phyloP scores from a whole-genome alignment of 2,797 vertebrate genomes.

The Apogon hyalosoma region DNA sequence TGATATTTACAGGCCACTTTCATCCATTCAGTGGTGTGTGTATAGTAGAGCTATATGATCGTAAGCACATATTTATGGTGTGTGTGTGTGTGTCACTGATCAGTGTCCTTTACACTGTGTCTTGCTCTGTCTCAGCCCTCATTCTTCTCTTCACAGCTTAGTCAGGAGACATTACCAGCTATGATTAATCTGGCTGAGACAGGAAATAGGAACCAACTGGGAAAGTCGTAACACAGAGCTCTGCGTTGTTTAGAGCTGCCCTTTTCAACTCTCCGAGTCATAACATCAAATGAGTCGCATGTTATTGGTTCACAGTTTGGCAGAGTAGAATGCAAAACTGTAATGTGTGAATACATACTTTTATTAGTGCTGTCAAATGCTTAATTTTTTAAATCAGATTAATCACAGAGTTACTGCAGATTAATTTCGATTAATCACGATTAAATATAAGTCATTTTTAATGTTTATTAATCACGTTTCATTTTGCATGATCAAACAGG shows the following conservation, averaged over 20 bases:
- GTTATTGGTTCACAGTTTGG: too few species aligned
- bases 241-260: not conserved
- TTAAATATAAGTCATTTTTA: too few species aligned
- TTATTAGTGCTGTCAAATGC: too few species aligned
- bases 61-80: constrained; percentile 33
- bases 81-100: constrained; percentile 35
- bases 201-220: not conserved
- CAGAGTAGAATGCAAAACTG: too few species aligned
- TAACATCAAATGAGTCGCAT: too few species aligned
- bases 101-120: not conserved
- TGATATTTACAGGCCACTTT: constrained; percentile 69
- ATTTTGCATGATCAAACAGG: too few species aligned
- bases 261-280: too few species aligned
- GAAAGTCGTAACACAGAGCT: constrained; percentile 1
- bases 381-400: too few species aligned
- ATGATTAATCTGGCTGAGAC: not conserved
- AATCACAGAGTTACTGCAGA: too few species aligned
- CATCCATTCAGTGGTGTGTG: constrained; percentile 31
- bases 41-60: constrained; percentile 47
- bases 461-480: too few species aligned
- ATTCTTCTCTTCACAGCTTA: not conserved
- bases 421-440: too few species aligned
- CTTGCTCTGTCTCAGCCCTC: not conserved
- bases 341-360: too few species aligned
- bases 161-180: constrained; percentile 6